Base-by-base conservation (phyloP, 2,113 vertebrate genomes). In the Nanorana parkeri region DNA sequence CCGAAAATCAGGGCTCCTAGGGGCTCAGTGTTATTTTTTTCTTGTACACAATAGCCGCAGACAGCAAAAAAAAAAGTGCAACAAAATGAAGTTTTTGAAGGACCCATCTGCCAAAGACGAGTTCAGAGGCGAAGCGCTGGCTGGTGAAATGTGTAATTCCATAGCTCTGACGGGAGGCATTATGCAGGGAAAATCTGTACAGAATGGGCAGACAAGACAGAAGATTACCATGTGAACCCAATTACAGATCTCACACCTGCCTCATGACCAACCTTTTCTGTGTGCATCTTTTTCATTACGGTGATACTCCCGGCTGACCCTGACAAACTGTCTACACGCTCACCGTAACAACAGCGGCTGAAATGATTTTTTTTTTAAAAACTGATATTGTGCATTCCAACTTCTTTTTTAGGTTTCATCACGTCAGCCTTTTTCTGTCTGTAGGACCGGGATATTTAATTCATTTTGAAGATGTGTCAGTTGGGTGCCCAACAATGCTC, bases 151-250 rank as follows among this genome's bases (percentile, higher is more conserved):
- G 8, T 36, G 24, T 66, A 36, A 60, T 26, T 58, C 51, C 20
- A 20, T 23, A 81, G 23, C 52, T 47, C 11, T 64, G 68, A 21
- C 78, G 28, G 68, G 73, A 72, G 23, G 24, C 29, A 52, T 20
- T 16, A 72, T 32, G 21, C 41, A 52, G 20, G 19, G 36, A 52
- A 29, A 17, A 63, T 81, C 15, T 72, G 78, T 52, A 63, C 24
- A 55, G 65, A 58, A 55, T 56, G 23, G 15, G 28, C 5, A 69
- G 32, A 81, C 55, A 74, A 52, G 26, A 55, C 19, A 17, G 36
- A 72, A 81, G 56, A 73, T 81, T 73, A 73, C 13, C 21, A 24
- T 54, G 23, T 47, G 64, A 81, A 66, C 60, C 69, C 80, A 74
- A 74, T 81, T 66, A 74, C 69, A 65, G 10, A 64, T 74, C 51